Evolutionary conservation across 2,888 invertebrate species (phyloP).

Genomic region (Mamestra brassicae): DNA sequence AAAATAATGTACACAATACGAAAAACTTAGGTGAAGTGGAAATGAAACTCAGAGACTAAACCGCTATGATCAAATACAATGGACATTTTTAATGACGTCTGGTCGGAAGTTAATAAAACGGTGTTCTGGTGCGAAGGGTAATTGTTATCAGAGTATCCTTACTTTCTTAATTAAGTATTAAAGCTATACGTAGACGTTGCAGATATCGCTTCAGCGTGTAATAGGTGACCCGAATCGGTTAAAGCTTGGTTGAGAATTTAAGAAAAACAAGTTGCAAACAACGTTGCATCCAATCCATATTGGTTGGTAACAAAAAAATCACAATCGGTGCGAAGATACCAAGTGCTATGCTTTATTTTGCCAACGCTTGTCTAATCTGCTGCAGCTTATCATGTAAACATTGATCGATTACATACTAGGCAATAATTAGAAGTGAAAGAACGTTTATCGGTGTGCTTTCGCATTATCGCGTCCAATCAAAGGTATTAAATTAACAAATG

Average conservation of each 20-base stretch:
- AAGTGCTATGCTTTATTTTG: slow-evolving; percentile 20
- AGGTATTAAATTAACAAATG: slow-evolving; percentile 48
- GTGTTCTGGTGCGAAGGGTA: slow-evolving; percentile 35
- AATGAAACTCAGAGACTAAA: slow-evolving; percentile 37
- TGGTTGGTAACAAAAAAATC: slow-evolving; percentile 27
- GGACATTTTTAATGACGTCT: slow-evolving; percentile 49
- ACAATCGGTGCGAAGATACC: slow-evolving; percentile 7
- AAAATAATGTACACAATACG: slow-evolving; percentile 30
- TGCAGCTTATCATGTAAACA: slow-evolving; percentile 27
- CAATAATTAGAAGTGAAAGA: slow-evolving; percentile 43
- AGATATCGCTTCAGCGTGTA: slow-evolving; percentile 10
- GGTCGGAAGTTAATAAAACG: slow-evolving; percentile 49
- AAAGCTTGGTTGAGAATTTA: slow-evolving; percentile 5
- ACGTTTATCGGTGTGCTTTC: slow-evolving; percentile 43
- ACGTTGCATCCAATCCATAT: neutral
- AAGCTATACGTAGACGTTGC: slow-evolving; percentile 23
- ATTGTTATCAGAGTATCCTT: slow-evolving; percentile 43
- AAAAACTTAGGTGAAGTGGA: slow-evolving; percentile 35
- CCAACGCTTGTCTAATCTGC: slow-evolving; percentile 21
- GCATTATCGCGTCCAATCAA: slow-evolving; percentile 48
- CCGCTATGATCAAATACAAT: slow-evolving; percentile 48
- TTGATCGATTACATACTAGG: slow-evolving; percentile 35
- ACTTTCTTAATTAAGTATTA: slow-evolving; percentile 30
- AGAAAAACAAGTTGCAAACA: slow-evolving; percentile 12
- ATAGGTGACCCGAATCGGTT: neutral